Evolutionary conservation across 2,888 invertebrate genomes (phyloP).

Genomic region (Rugalucina vietnamica): DNA sequence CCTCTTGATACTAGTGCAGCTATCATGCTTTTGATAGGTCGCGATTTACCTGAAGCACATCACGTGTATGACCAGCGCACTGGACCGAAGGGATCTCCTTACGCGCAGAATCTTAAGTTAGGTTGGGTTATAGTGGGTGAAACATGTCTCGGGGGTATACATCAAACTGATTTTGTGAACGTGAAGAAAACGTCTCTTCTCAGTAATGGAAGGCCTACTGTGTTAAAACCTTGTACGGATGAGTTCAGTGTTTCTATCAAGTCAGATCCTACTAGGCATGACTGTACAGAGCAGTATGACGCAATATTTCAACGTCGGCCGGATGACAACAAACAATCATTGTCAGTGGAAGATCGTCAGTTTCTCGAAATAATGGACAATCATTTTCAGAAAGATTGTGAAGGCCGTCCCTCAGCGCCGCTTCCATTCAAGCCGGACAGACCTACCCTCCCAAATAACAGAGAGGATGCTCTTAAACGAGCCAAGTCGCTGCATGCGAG

Average conservation of each 20-base stretch:
- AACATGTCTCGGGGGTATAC: conserved; percentile 24
- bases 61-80: conserved; percentile 37
- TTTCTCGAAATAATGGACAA: conserved; percentile 40
- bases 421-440: conserved; percentile 26
- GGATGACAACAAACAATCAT: conserved; percentile 19
- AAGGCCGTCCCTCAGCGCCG: conserved; percentile 25
- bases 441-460: conserved; percentile 34
- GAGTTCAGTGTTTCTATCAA: conserved; percentile 6
- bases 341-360: conserved; percentile 36
- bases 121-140: conserved; percentile 43
- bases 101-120: conserved; percentile 38
- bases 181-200: conserved; percentile 32
- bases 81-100: conserved; percentile 30
- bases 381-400: conserved; percentile 15
- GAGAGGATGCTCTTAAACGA: conserved; percentile 1
- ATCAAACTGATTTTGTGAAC: conserved; percentile 15
- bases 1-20: conserved; percentile 15
- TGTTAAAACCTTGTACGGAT: conserved; percentile 26
- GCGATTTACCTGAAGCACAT: conserved; percentile 40
- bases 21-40: conserved; percentile 37
- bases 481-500: neutral
- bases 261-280: too few species aligned
- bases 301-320: conserved; percentile 16
- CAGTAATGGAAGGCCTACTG: conserved; percentile 11
- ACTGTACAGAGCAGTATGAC: neutral